Base-by-base conservation (phyloP, 2,113 vertebrate species). In the Centrocercus urophasianus region DNA sequence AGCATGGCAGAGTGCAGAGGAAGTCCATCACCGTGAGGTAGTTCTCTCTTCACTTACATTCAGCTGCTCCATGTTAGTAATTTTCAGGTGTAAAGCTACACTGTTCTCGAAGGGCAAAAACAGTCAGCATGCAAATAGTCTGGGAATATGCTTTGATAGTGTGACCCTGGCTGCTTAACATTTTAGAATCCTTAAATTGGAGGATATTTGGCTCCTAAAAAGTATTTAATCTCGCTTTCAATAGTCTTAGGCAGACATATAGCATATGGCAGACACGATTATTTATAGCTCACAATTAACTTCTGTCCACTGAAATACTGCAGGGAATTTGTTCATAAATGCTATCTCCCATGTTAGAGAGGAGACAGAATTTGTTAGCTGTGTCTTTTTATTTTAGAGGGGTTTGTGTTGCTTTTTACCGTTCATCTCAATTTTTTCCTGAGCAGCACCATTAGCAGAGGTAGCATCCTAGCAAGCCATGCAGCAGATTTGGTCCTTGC, bases 201-300 rank as follows among this genome's bases (percentile, higher is more conserved):
- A 90, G 73, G 83, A 66, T 86, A 93, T 86, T 89, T 91, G 52
- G 61, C 63, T 94, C 76, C 48, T 69, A 73, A 85, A 80, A 78
- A 81, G 61, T 88, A 48, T 91, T 91, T 88, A 90, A 90, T 93
- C 93, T 95, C 57, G 20, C 54, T 86, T 88, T 75, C 79, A 57
- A 3, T 78, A 71, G 48, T 61, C 54, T 78, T 90, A 91, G 88
- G 75, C 93, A 96, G 79, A 63, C 79, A 30, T 40, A 34, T 3
- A 91, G 57, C 95, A 91, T 96, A 95, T 94, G 93, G 79, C 76
- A 90, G 73, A 65, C n/a, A 4, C 2, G 2, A 67, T 94, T 94
- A 88, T 96, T 96, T 96, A 88, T 90, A 93, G 86, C 73, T 96
- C 59, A 67, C 73, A 69, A 76, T 90, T 91, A 94, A 74, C 47